Evolutionary conservation across 1,140 invertebrate genomes (phyloP), one percentile per base, ranked within the genome.

Genomic region (Penaeus japonicus): DNA sequence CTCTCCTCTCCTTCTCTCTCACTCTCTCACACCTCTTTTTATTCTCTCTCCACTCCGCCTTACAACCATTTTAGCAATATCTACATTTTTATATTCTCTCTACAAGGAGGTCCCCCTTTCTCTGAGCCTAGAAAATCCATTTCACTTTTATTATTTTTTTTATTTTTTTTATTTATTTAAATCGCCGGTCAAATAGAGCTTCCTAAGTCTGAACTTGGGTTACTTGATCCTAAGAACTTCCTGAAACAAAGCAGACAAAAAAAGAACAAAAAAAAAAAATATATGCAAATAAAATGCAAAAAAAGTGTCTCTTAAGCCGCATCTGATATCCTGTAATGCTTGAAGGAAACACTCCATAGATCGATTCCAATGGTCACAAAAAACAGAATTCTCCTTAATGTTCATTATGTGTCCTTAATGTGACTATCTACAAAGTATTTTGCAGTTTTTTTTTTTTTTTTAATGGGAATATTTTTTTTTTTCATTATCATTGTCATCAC

Each of bases 281-380:
- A 79, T 88, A 70, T 65, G 83, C 80, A 83, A 47, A 47, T 47
- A 47, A 47, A 47, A 47, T 47, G 47, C 47, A 47, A 47, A 39
- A 47, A 15, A 12, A 47, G 15, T 7, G 47, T 15, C 47, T 47
- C 47, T 47, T 47, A 47, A 47, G 87, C 87, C 87, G 81, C 87
- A 88, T 88, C 87, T 85, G 81, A 57, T 88, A 57, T 84, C 75
- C 81, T 83, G 70, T 77, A 84, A 77, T 88, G 87, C 87, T 77
- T 88, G 80, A 88, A 78, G 81, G 35, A 47, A 57, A 75, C 57
- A 88, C 54, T 83, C 77, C 80, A 54, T 75, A 83, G 54, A 88
- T 70, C 59, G 70, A 62, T 84, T 88, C 54, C 80, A 82, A 77
- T 83, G 18, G 39, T 88, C 86, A 84, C 80, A 57, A 88, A 27